A percentile compares a stretch with the other conserved stretches of the same genome.
Conservation (phyloP, 2,888 invertebrate species). For the Altica lythri region DNA sequence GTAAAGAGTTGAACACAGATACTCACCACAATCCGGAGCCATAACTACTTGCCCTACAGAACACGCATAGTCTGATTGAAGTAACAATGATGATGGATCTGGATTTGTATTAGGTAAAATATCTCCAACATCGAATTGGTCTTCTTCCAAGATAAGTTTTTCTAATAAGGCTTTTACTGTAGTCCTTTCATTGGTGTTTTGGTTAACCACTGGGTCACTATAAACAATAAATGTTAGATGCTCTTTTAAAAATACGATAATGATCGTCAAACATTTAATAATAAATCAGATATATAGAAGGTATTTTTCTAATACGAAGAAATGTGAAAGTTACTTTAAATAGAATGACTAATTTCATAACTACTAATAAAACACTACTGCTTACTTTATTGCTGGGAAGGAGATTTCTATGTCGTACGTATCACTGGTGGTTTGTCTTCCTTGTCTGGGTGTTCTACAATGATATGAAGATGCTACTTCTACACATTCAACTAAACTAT, state of each 20-base stretch:
- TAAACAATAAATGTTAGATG: not conserved
- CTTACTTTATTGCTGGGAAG: slow-evolving; percentile 92
- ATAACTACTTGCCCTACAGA: slow-evolving; percentile 92
- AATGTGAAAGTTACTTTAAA: too few relatives aligned
- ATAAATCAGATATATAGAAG: too few relatives aligned
- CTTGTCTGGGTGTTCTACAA: slow-evolving; percentile 77
- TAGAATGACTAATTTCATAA: too few relatives aligned
- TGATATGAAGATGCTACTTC: slow-evolving; percentile 53
- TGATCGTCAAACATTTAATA: too few relatives aligned
- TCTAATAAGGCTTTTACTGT: slow-evolving; percentile 83
- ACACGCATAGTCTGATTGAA: slow-evolving; percentile 93
- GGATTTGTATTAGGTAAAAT: slow-evolving; percentile 93
- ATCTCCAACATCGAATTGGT: slow-evolving; percentile 91
- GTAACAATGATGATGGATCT: slow-evolving; percentile 83
- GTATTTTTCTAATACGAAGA: too few relatives aligned
- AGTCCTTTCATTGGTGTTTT: slow-evolving; percentile 85
- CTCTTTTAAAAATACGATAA: not conserved
- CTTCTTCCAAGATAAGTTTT: slow-evolving; percentile 89
- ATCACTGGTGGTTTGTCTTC: slow-evolving; percentile 85
- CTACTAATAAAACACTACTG: slow-evolving; percentile 41
- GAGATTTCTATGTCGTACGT: slow-evolving; percentile 90
- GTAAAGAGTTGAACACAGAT: not conserved
- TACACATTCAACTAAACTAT: slow-evolving; percentile 49
- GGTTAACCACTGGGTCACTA: slow-evolving; percentile 88
- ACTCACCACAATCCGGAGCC: slow-evolving; percentile 88